Evolutionary conservation across 2,888 invertebrate species (phyloP).

Genomic region (Nephrotoma guestfalica): DNA sequence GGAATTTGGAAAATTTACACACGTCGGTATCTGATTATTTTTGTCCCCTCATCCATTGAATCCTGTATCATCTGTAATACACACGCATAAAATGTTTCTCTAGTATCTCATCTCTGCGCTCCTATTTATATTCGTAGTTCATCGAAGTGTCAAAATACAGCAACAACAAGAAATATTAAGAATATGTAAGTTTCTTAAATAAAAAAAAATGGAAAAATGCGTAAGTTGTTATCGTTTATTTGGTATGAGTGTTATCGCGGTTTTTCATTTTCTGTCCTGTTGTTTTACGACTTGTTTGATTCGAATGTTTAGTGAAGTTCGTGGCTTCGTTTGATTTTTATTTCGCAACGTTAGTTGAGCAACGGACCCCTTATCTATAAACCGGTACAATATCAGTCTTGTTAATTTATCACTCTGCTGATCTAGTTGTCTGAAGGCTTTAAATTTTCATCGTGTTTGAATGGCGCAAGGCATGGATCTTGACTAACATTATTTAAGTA

Average conservation of each 20-base stretch:
- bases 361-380: too few relatives aligned
- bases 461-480: too few relatives aligned
- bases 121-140: neutral
- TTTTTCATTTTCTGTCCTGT: neutral
- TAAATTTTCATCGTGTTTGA: too few relatives aligned
- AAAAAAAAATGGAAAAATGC: neutral
- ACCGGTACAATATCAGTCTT: too few relatives aligned
- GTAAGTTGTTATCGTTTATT: neutral
- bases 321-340: neutral
- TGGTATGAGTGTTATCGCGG: neutral
- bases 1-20: neutral
- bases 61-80: neutral
- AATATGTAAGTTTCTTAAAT: neutral
- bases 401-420: too few relatives aligned
- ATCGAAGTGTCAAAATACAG: neutral
- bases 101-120: neutral
- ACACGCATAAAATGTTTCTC: neutral
- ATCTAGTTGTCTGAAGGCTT: too few relatives aligned
- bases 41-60: neutral
- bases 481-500: too few relatives aligned
- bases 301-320: neutral
- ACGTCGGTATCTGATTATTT: neutral
- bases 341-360: too few relatives aligned
- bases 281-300: neutral
- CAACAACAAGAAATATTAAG: neutral